phyloP scores from a whole-genome alignment of 2,113 vertebrate genomes.

The Typhlomys cinereus region DNA sequence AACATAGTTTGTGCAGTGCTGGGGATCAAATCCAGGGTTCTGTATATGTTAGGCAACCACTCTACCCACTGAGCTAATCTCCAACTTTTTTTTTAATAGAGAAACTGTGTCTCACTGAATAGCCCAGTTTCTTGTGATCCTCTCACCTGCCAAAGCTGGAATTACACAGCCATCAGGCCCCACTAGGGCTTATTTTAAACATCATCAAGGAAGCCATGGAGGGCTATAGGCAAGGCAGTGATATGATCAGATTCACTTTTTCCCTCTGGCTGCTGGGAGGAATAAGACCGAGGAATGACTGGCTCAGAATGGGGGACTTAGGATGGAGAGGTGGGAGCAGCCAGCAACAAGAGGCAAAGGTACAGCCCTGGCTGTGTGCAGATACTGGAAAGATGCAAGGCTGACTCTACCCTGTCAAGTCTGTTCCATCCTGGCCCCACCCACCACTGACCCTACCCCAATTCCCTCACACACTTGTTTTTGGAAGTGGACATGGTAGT shows the following conservation, averaged over 20 bases:
- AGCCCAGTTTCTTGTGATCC: no score
- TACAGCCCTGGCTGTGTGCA: background rate
- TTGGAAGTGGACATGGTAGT: background rate
- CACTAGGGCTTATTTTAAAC: background rate
- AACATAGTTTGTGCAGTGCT: background rate
- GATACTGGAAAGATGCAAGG: background rate
- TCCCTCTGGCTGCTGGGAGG: background rate
- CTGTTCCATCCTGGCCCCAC: background rate
- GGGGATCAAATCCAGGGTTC: background rate
- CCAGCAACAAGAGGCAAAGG: background rate
- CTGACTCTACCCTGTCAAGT: background rate
- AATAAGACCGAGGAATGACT: background rate
- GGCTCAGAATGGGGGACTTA: background rate
- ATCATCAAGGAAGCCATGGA: background rate
- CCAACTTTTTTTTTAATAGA: background rate
- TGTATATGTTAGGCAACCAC: background rate
- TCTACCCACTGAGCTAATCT: background rate
- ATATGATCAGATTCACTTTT: background rate
- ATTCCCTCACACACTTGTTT: background rate
- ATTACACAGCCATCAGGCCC: background rate
- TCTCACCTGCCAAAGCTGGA: background rate
- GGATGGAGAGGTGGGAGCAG: background rate
- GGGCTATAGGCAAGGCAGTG: background rate
- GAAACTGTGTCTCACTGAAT: background rate
- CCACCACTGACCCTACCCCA: background rate